Conservation (phyloP, 2,113 vertebrate species). For the Scartelaos histophorus region DNA sequence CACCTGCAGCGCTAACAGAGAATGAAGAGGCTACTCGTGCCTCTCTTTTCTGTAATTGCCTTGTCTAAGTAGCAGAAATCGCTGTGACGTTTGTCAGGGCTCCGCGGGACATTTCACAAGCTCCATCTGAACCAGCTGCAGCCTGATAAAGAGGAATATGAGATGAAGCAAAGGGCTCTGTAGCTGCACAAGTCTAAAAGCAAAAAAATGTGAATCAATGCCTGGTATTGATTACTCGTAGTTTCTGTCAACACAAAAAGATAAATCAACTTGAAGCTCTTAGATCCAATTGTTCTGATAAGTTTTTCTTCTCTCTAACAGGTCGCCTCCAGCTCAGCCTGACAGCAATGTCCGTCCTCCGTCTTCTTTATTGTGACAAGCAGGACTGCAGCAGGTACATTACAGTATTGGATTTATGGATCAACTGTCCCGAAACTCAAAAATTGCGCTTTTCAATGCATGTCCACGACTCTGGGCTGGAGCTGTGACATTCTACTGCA, state of each 20-base stretch:
- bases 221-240: background rate
- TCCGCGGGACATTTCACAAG: background rate
- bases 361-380: conserved; percentile 6
- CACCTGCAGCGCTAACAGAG: background rate
- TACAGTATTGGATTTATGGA: conserved; percentile 1
- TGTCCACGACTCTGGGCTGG: background rate
- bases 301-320: conserved; percentile 3
- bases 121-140: background rate
- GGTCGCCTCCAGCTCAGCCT: background rate
- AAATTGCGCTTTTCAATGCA: background rate
- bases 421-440: background rate
- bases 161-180: conserved; percentile 1
- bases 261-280: conserved; percentile 3
- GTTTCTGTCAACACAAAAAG: conserved; percentile 9
- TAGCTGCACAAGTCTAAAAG: background rate
- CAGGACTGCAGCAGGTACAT: background rate
- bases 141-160: conserved; percentile 4
- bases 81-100: background rate
- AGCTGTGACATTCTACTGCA: background rate
- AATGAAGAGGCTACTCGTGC: conserved; percentile 5
- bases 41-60: conserved; percentile 3
- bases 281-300: background rate
- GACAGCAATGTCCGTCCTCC: conserved; percentile 4
- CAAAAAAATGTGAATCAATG: conserved; percentile 2
- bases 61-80: conserved; percentile 2